Conservation (phyloP, 2,888 invertebrate genomes). For the Euplagia quadripunctaria region DNA sequence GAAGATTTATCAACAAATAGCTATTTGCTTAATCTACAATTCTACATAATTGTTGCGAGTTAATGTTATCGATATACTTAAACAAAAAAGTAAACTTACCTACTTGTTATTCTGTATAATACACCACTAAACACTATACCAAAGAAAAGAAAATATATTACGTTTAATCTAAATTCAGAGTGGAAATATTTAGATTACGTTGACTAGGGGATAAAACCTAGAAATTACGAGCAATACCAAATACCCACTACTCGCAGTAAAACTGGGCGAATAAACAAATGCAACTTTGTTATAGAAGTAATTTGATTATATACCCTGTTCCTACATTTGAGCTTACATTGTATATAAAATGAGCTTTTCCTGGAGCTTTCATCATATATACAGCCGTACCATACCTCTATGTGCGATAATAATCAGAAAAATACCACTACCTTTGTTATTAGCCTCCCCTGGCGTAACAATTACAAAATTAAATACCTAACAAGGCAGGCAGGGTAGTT, state of each 20-base stretch:
- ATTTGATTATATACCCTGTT: slow-evolving; percentile 44
- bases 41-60: not conserved
- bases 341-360: slow-evolving; percentile 41
- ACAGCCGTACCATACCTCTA: slow-evolving; percentile 45
- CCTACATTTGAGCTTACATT: slow-evolving; percentile 35
- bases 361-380: slow-evolving; percentile 50
- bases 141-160: not conserved
- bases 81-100: not conserved
- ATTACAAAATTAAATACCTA: slow-evolving; percentile 64
- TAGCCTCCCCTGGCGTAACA: slow-evolving; percentile 52
- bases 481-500: slow-evolving; percentile 41
- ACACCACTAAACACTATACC: too few relatives aligned
- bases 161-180: not conserved
- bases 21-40: too few relatives aligned
- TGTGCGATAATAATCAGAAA: slow-evolving; percentile 62
- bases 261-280: slow-evolving; percentile 23
- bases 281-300: slow-evolving; percentile 39
- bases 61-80: not conserved
- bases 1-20: too few relatives aligned
- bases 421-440: slow-evolving; percentile 53
- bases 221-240: slow-evolving; percentile 30
- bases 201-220: slow-evolving; percentile 9
- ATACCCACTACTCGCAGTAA: slow-evolving; percentile 18
- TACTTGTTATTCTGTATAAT: not conserved
- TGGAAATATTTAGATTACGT: not conserved